A percentile compares a stretch with the other conserved stretches of the same genome.
These are phyloP conservation scores for Carassius carassius DNA, from an alignment of 2,113 vertebrate species.

Conservation along the genomic window DNA sequence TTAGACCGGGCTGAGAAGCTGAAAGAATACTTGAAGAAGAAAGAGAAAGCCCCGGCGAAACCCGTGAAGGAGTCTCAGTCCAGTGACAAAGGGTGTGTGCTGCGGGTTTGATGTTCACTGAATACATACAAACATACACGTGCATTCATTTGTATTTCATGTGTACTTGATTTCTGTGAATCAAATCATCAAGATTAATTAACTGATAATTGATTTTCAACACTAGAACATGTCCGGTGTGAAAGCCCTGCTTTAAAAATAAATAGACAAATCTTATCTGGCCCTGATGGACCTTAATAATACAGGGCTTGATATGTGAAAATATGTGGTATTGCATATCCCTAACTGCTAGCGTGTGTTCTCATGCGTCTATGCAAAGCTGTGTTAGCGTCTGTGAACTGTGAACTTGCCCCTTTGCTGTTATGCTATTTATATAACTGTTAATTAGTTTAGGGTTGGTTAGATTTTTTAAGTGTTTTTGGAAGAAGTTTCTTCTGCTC, in stretches of 20 bases:
- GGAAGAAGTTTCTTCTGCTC: no score
- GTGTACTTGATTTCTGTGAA: background rate
- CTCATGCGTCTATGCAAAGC: background rate
- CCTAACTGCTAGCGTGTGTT: background rate
- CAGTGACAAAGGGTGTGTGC: constrained; percentile 89
- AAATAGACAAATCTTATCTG: background rate
- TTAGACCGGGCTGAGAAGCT: constrained; percentile 95
- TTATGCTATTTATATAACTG: no score
- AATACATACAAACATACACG: background rate
- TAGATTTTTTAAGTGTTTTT: no score
- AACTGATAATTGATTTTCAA: background rate
- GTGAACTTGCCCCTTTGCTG: no score
- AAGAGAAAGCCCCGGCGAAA: constrained; percentile 83
- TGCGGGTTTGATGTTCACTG: background rate
- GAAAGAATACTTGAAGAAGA: constrained; percentile 94
- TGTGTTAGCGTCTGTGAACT: background rate
- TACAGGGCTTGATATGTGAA: background rate
- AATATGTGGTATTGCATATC: background rate
- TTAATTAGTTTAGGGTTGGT: no score
- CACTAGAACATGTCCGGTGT: no score
- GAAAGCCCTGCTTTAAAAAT: background rate
- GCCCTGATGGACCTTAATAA: background rate
- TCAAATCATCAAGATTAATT: background rate
- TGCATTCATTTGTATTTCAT: background rate
- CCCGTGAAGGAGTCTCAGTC: constrained; percentile 92